Evolutionary conservation across 2,797 vertebrate species (phyloP), one percentile per base, ranked within the genome.

Genomic region (Molossus alvarezi): DNA sequence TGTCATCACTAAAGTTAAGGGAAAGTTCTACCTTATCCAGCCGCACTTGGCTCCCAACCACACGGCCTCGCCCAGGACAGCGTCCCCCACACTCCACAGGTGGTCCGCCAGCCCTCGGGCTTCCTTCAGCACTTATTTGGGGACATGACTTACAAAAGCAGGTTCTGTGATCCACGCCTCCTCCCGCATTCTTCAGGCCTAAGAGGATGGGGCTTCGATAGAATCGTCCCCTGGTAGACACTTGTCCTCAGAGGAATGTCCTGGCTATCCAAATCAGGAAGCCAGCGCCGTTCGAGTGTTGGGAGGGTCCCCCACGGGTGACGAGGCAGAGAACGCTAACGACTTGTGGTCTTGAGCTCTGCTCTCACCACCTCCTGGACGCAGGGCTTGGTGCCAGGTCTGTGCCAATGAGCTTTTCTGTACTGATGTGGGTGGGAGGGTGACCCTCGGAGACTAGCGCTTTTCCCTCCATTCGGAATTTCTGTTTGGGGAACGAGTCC

Each of bases 11-110:
- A 51, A 96, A 96, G 41, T 95, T 95, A 77, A 77, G 79, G 92
- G 71, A 95, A 96, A 97, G 91, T 96, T 67, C 65, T 96, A 76
- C 41, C 33, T 96, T 29, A 69, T 95, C 29, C 58, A 51, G 65
- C 3, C 25, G 41, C n/a, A 65, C 53, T 72, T 33, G 67, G 67
- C 65, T 93, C 96, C 84, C 93, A 88, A 88, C 60, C 88, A 10
- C 55, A 85, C 7, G 55, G 69, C 20, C 41, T 80, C 51, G 4
- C 48, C 48, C 6, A 57, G 6, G 29, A 10, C 23, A 45, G 23
- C 37, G 1, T 45, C 21, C 5, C 65, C 29, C 9, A 53, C 29
- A 73, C 33, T 72, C 45, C 17, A 62, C 29, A 88, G 79, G 95
- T 92, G 60, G 41, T 72, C 9, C 6, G 25, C 1, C 29, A 15